Base-by-base conservation (phyloP, 2,113 vertebrate species). In the Psophia crepitans region DNA sequence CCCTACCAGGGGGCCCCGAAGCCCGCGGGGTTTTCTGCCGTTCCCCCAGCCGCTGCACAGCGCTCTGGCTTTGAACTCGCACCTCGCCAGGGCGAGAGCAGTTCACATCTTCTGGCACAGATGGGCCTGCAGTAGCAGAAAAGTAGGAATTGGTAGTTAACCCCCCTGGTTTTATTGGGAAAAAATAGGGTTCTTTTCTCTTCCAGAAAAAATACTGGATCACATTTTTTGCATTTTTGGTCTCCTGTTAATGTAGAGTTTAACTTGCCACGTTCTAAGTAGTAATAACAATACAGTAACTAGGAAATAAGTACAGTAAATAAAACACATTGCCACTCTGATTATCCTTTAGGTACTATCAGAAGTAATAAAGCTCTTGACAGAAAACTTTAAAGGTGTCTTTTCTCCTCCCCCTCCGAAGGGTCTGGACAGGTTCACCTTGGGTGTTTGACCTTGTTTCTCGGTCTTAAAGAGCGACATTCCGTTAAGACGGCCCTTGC, bases 401-500 rank as follows among this genome's bases (percentile, higher is more conserved):
- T 56, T 53, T 73, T 9, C n/a, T 54, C 8, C 75, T 66, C 12
- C 21, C 23, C 16, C 18, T 70, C 16, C 44, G n/a, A 13, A 61
- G 53, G n/a, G 30, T 33, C 41, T 46, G 78, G 63, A 39, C 71
- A 76, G 32, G 22, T 70, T 86, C 35, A 11, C 51, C 68, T 92
- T 57, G 83, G 88, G 39, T 89, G 54, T 93, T 95, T 96, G 84
- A 96, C 94, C 86, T 97, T 93, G 56, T 87, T 97, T 88, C 93
- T 91, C 74, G 80, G 85, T 95, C 96, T 97, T 97, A 80, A 95
- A 93, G 86, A 87, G 97, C 92, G 96, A 78, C 92, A 95, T 97
- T 97, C 97, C 96, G 95, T 96, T 97, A 91, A 93, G 97, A 90
- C 53, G 90, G 78, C 87, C 56, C 90, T 95, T 86, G 71, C 90